phyloP scores from a whole-genome alignment of 1,140 invertebrate species.

The Vanessa atalanta region DNA sequence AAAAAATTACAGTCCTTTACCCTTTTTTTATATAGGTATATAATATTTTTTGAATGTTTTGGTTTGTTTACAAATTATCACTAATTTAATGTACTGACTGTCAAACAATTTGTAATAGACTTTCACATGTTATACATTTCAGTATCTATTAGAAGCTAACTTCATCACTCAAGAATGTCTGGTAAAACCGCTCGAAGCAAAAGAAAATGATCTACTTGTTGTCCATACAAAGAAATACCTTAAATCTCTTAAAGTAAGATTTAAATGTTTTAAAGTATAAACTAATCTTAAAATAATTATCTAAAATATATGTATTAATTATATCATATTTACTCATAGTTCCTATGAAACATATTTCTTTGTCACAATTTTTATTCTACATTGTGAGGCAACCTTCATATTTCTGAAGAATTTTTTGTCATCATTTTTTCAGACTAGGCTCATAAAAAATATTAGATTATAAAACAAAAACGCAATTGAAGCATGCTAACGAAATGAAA shows the following conservation, averaged over 20 bases:
- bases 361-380: too few species aligned
- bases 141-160: conserved; percentile 82
- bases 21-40: background rate
- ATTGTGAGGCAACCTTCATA: too few species aligned
- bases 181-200: conserved; percentile 85
- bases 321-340: too few species aligned
- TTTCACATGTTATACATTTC: conserved; percentile 46
- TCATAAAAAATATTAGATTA: too few species aligned
- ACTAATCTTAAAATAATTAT: background rate
- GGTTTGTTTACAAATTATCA: background rate
- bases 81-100: too few species aligned
- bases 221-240: conserved; percentile 89
- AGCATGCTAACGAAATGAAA: too few species aligned
- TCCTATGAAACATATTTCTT: too few species aligned
- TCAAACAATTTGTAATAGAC: background rate
- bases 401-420: too few species aligned
- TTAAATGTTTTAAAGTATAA: background rate
- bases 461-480: too few species aligned
- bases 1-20: too few species aligned
- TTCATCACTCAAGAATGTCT: conserved; percentile 81
- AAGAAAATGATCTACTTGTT: conserved; percentile 84
- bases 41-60: background rate
- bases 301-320: conserved; percentile 8
- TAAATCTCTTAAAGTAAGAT: conserved; percentile 83
- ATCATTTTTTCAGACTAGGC: too few species aligned